These are phyloP conservation scores for Siphamia tubifer DNA, from an alignment of 2,113 vertebrate species.

Conservation along the genomic window DNA sequence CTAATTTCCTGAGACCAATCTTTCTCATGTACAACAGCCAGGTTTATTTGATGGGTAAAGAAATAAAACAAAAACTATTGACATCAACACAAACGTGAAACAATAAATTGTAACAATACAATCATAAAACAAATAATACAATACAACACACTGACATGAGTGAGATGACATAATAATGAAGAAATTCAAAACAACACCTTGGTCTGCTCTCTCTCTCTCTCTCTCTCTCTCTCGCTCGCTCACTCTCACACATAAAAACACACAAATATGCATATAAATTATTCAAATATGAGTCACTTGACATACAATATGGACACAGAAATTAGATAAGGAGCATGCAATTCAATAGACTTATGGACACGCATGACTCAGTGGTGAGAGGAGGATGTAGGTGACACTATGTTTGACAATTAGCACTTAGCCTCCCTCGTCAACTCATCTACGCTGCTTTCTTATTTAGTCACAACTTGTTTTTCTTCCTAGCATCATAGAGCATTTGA, in stretches of 20 bases:
- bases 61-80: conserved; percentile 35
- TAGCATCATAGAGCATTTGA: background rate
- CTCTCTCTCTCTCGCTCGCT: background rate
- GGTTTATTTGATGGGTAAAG: conserved; percentile 2
- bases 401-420: conserved; percentile 1
- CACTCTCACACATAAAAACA: background rate
- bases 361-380: conserved; percentile 47
- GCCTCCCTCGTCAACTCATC: conserved; percentile 4
- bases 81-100: conserved; percentile 57
- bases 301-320: conserved; percentile 26
- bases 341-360: conserved; percentile 49
- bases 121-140: conserved; percentile 35
- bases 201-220: background rate
- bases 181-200: conserved; percentile 7
- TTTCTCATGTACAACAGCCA: conserved; percentile 28
- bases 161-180: conserved; percentile 37
- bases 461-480: conserved; percentile 26
- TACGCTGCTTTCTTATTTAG: background rate
- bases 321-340: conserved; percentile 67
- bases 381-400: conserved; percentile 38
- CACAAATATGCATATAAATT: conserved; percentile 14
- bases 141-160: conserved; percentile 21
- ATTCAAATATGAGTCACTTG: conserved; percentile 51
- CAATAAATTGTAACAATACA: conserved; percentile 37
- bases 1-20: too few relatives aligned